Percentiles rank a stretch among this genome's conserved stretches.
Evolutionary conservation across 2,797 vertebrate species (phyloP).

Genomic region (Syngnathus acus): DNA sequence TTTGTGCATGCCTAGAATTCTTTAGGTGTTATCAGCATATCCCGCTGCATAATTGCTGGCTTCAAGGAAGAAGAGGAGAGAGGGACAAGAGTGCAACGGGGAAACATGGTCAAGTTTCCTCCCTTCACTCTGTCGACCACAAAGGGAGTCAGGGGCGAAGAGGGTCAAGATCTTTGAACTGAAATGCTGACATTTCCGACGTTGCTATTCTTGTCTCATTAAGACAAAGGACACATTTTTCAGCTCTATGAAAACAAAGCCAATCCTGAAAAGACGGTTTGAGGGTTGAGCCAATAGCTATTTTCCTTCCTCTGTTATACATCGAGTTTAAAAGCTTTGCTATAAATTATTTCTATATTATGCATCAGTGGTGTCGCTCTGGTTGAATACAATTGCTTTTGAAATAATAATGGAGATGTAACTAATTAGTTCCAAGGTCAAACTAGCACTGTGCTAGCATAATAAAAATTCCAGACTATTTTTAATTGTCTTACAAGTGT

Average conservation of each 20-base stretch:
- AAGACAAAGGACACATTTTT: conserved; percentile 3
- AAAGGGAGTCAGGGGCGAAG: neutral
- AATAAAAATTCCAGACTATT: neutral
- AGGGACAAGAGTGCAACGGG: conserved; percentile 19
- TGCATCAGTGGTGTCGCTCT: neutral
- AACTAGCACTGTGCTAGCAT: neutral
- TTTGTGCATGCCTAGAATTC: conserved; percentile 72
- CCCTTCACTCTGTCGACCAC: conserved; percentile 3
- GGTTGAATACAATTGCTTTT: neutral
- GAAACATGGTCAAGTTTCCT: conserved; percentile 23
- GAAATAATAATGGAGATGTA: neutral
- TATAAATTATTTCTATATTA: neutral
- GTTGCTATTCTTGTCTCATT: conserved; percentile 2
- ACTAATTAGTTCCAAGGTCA: neutral
- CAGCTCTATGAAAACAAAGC: neutral
- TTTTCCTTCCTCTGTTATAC: neutral
- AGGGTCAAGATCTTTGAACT: conserved; percentile 14
- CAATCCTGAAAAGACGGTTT: neutral
- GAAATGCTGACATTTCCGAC: conserved; percentile 4
- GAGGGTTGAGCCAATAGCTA: neutral
- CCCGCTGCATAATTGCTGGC: conserved; percentile 59
- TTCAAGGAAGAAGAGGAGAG: conserved; percentile 23
- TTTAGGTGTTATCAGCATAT: conserved; percentile 69
- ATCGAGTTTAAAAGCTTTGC: neutral
- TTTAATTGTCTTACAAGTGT: neutral